Evolutionary conservation across 2,113 vertebrate genomes (phyloP), one percentile per base, ranked within the genome.

Genomic region (Microcebus lehilahytsara): DNA sequence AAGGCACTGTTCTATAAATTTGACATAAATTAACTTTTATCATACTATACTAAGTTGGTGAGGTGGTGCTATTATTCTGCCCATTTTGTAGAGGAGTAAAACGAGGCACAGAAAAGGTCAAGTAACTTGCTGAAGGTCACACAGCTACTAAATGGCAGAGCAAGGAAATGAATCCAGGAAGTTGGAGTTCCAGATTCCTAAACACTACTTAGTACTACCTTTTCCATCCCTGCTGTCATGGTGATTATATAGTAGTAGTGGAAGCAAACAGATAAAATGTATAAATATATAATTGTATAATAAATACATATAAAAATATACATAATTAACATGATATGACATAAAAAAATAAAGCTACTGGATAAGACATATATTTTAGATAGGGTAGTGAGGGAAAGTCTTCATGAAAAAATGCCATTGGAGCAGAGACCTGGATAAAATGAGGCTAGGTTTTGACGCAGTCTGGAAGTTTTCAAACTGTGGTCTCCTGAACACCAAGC

Each of bases 81-180:
- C 37, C 34, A 17, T 84, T 93, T 96, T 86, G 72, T 8, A 89
- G 40, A 88, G 4, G 19, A 89, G 37, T 64, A 49, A 87, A 94
- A 3, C 14, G 20, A 97, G 14, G 56, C 9, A 30, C 3, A 81
- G 27, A 46, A 75, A 91, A 71, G 10, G 51, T 75, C 23, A 62
- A 64, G 27, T 25, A 56, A 80, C 40, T 80, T 53, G 58, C 5
- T 46, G 3, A 16, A 46, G 34, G 10, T n/a, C 12, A 62, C 34
- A 72, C 1, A 37, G 53, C 20, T 67, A 67, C 72, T n/a, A 85
- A 90, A 56, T 25, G 27, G 13, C 27, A 30, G 32, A 58, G 34
- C 2, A 6, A 86, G 27, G 5, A 80, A 22, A 10, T 89, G 58
- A 96, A 83, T 30, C 17, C 3, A 74, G 34, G 2, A 91, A 77